These are phyloP conservation scores for Drosophila aldrichi DNA, from an alignment of 2,888 invertebrate species.

Conservation along the genomic window DNA sequence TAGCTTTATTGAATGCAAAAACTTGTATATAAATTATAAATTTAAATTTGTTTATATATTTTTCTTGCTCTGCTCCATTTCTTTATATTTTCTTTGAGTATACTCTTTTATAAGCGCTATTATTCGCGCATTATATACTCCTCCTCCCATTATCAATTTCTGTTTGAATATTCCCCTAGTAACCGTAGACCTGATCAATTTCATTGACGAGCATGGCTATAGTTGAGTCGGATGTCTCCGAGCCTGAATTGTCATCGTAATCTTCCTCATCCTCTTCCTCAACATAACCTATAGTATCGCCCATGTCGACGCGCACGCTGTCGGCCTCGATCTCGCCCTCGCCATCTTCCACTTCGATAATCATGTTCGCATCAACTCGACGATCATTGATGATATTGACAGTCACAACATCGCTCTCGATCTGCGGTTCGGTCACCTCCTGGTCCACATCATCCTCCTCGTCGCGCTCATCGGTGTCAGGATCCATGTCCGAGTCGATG, in stretches of 20 bases:
- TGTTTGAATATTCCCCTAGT: not conserved
- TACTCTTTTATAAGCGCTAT: no score
- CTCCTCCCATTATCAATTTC: not conserved
- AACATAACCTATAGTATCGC: not conserved
- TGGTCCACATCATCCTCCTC: constrained; percentile 2
- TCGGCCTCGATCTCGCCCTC: not conserved
- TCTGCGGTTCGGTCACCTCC: no score
- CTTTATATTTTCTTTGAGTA: not conserved
- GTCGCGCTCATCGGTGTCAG: constrained; percentile 8
- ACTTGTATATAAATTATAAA: not conserved
- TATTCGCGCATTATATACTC: not conserved
- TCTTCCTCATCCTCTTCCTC: constrained; percentile 14
- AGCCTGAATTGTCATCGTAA: constrained; percentile 7
- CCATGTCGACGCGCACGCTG: not conserved
- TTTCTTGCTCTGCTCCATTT: no score
- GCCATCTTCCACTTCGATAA: not conserved
- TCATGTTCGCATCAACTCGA: not conserved
- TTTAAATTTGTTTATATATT: not conserved
- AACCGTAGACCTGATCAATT: constrained; percentile 24
- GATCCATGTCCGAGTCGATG: constrained; percentile 25
- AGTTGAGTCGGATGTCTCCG: constrained; percentile 27
- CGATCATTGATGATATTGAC: constrained; percentile 3
- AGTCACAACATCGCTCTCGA: not conserved
- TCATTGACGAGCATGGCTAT: constrained; percentile 30
- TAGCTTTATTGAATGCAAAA: not conserved